phyloP scores from a whole-genome alignment of 1,140 invertebrate species.

The Polypedilum vanderplanki region DNA sequence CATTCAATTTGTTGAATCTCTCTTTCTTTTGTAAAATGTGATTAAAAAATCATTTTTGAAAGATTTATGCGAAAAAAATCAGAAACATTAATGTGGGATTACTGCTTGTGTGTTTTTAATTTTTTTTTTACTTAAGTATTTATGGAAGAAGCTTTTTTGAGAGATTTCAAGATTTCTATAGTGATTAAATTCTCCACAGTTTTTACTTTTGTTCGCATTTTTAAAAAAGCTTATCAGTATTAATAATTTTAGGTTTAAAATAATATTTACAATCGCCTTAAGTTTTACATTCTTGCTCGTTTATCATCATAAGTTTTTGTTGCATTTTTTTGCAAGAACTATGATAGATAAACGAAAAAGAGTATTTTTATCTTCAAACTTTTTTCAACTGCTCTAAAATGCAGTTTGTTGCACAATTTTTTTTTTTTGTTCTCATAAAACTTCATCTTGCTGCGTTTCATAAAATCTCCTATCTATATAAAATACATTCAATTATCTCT shows the following conservation, averaged over 20 bases:
- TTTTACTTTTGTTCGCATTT: not conserved
- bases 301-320: not conserved
- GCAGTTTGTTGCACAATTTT: constrained; percentile 22
- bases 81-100: not conserved
- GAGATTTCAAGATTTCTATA: not conserved
- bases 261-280: constrained; percentile 1
- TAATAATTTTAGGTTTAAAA: not conserved
- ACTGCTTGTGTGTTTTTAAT: not conserved
- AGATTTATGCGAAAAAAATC: not conserved
- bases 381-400: not conserved
- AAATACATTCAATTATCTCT: constrained; percentile 19
- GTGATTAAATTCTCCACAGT: not conserved
- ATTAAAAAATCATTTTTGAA: not conserved
- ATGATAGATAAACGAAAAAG: too few species aligned
- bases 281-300: constrained; percentile 12
- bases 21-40: not conserved
- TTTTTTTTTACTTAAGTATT: not conserved
- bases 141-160: constrained; percentile 11
- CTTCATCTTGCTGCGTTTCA: constrained; percentile 15
- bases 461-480: constrained; percentile 19
- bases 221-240: not conserved
- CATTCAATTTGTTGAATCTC: not conserved
- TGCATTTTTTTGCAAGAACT: too few species aligned
- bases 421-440: not conserved
- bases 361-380: not conserved